These are phyloP conservation scores for Stomorhina lunata DNA, from an alignment of 2,888 invertebrate species.

Conservation along the genomic window DNA sequence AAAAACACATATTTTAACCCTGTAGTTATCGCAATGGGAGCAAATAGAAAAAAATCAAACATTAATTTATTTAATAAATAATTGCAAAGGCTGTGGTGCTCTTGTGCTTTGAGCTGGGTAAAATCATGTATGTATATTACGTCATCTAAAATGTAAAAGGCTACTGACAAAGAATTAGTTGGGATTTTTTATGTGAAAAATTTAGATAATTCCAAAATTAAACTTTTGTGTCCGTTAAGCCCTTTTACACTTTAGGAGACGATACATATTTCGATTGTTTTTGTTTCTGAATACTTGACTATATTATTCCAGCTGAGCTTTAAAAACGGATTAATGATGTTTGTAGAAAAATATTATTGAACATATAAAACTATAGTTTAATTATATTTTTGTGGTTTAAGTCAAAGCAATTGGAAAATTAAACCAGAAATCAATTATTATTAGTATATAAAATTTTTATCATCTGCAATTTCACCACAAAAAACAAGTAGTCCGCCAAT, in stretches of 20 bases:
- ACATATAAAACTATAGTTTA: not conserved
- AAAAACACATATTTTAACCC: not conserved
- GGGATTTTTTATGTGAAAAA: no score
- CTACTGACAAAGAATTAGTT: no score
- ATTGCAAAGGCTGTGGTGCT: not conserved
- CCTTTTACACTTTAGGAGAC: not conserved
- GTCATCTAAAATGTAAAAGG: no score
- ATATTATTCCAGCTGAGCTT: no score
- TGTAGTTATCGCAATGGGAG: not conserved
- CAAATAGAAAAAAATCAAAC: not conserved
- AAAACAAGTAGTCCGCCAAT: no score
- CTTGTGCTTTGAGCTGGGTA: no score
- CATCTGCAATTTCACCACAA: not conserved
- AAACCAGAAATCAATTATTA: not conserved
- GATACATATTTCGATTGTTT: not conserved
- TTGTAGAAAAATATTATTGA: not conserved
- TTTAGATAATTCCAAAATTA: no score
- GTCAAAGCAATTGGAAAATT: not conserved
- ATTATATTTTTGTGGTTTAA: slow-evolving; percentile 6
- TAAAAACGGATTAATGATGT: not conserved
- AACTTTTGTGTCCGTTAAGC: no score
- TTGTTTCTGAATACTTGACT: no score
- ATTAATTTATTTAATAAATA: slow-evolving; percentile 2
- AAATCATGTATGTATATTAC: no score
- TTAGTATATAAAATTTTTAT: not conserved